These are phyloP conservation scores for Oligia strigilis DNA, from an alignment of 2,888 invertebrate genomes.

Conservation along the genomic window DNA sequence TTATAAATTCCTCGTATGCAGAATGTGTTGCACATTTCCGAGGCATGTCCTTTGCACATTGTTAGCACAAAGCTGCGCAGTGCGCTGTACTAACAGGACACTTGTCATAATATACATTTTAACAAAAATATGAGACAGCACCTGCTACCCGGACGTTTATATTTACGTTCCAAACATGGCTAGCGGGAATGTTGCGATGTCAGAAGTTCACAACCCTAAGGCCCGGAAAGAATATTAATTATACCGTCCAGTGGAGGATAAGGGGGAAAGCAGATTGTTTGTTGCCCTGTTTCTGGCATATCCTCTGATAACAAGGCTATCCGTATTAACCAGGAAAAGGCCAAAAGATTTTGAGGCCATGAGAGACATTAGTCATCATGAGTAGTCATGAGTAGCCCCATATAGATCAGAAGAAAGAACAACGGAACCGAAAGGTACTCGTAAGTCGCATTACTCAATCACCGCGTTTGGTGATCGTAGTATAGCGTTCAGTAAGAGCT, in stretches of 20 bases:
- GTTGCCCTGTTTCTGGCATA: not conserved
- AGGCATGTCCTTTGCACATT: slow-evolving; percentile 31
- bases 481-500: slow-evolving; percentile 25
- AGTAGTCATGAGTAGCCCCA: not conserved
- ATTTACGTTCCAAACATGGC: slow-evolving; percentile 46
- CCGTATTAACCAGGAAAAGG: not conserved
- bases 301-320: slow-evolving; percentile 13
- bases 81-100: slow-evolving; percentile 28
- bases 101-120: slow-evolving; percentile 40
- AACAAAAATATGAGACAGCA: slow-evolving; percentile 54
- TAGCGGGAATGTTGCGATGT: slow-evolving; percentile 21
- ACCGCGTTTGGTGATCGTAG: slow-evolving; percentile 3
- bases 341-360: not conserved
- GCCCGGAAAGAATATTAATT: slow-evolving; percentile 49
- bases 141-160: slow-evolving; percentile 54
- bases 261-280: slow-evolving; percentile 25
- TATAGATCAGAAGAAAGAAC: not conserved
- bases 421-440: not conserved
- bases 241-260: slow-evolving; percentile 28
- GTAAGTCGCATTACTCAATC: not conserved
- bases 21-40: slow-evolving; percentile 4
- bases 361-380: not conserved
- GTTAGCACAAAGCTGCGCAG: slow-evolving; percentile 11
- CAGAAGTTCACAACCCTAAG: slow-evolving; percentile 50
- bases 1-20: not conserved